These are phyloP conservation scores for Cercopithecus mona DNA, from an alignment of 2,113 vertebrate genomes.

Conservation along the genomic window DNA sequence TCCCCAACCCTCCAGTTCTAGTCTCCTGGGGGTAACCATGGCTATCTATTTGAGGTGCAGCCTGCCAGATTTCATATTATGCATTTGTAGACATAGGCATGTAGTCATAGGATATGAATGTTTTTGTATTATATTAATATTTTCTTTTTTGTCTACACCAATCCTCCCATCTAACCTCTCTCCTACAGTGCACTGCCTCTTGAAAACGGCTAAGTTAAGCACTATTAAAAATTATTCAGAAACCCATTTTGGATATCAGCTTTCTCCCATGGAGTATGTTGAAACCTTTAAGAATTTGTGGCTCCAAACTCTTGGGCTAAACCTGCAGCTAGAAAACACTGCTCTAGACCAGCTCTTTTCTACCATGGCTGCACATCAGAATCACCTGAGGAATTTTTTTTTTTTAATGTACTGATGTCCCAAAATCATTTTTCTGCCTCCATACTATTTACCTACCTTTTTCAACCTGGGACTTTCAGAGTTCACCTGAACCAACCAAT, in stretches of 20 bases:
- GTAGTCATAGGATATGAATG: not conserved
- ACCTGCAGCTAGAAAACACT: not conserved
- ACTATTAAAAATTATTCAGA: conserved; percentile 1
- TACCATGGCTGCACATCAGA: not conserved
- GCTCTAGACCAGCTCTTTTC: not conserved
- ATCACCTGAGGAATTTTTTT: not conserved
- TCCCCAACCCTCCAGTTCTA: not conserved
- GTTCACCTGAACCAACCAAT: not conserved
- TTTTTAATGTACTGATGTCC: not conserved
- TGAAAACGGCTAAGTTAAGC: conserved; percentile 1
- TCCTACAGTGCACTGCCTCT: not conserved
- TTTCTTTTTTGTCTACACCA: conserved; percentile 15
- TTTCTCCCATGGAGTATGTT: conserved; percentile 20
- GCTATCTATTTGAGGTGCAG: not conserved
- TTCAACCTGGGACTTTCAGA: not conserved
- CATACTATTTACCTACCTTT: no score
- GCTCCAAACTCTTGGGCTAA: not conserved
- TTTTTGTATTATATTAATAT: not conserved
- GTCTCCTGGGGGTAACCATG: not conserved
- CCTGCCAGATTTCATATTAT: not conserved
- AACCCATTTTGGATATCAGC: not conserved
- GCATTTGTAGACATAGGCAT: not conserved
- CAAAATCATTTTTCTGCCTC: no score
- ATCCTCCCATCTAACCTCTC: not conserved
- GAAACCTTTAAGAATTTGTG: not conserved